Base-by-base conservation (phyloP, 2,113 vertebrate genomes). In the Polypterus bichir region DNA sequence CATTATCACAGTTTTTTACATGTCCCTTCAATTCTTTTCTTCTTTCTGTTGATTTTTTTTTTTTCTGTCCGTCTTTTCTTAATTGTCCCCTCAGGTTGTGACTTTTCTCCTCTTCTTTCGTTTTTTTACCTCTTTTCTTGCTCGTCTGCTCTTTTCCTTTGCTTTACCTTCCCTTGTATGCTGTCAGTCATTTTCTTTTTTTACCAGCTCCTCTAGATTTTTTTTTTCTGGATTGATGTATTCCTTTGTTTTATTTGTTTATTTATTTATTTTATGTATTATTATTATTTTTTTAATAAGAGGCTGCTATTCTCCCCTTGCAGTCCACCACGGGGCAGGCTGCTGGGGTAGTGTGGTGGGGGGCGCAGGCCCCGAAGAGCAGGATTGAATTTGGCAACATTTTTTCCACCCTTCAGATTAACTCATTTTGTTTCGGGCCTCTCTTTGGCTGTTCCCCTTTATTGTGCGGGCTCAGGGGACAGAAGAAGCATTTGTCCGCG, bases 401-500 rank as follows among this genome's bases (percentile, higher is more conserved):
- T 27, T 62, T 66, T 62, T 59, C 45, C 64, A 47, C 64, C 59
- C 64, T 48, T 59, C 57, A 65, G 64, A 64, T 44, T 2, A 57
- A 60, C 66, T 61, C 60, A 48, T 79, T 76, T 61, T 71, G 69
- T 71, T 72, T 70, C 64, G 63, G 64, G 75, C 69, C 70, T 69
- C 64, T 63, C 69, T 62, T 49, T 48, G 59, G 6, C n/a, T 3
- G 49, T 62, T 53, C 59, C 11, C 68, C 66, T 66, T 70, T 75
- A 79, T 76, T 77, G 76, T 74, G 72, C 64, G n/a, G 61, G 68
- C 64, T 6, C 44, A 76, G n/a, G 70, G 77, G 75, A 79, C 80
- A 89, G 83, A 86, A 85, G 90, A 83, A 84, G 87, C 80, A 83
- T 93, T 91, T 94, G 92, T 90, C 79, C 79, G 76, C 70, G 77